Percentiles rank a stretch among this genome's conserved stretches.
Conservation (phyloP, 2,888 invertebrate genomes). For the Melanotus villosus region DNA sequence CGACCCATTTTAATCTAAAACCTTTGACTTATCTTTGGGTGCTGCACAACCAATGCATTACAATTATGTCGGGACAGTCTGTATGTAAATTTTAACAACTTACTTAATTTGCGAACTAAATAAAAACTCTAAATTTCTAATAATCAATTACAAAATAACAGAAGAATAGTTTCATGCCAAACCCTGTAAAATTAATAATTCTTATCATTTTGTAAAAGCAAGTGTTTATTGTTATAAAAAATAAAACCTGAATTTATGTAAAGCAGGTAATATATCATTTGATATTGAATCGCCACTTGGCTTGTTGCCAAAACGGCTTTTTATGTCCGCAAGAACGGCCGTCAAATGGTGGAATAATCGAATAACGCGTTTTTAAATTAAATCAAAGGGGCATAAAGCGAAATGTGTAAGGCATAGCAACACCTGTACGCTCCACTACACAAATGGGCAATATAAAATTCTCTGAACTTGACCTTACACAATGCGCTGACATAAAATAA, state of each 20-base stretch:
- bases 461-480: constrained; percentile 19
- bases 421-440: background rate
- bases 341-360: constrained; percentile 23
- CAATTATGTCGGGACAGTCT: no score
- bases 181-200: no score
- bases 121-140: no score
- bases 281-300: constrained; percentile 19
- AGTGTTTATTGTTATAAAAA: background rate
- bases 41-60: no score
- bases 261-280: constrained; percentile 15
- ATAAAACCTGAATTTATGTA: background rate
- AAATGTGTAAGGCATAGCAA: constrained; percentile 6
- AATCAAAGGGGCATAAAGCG: constrained; percentile 18
- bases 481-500: background rate
- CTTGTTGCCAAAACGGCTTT: constrained; percentile 13
- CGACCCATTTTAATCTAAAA: no score
- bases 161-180: no score
- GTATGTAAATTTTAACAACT: no score
- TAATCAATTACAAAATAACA: no score
- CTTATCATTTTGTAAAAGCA: no score
- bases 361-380: constrained; percentile 26
- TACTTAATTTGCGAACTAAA: no score
- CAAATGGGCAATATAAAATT: constrained; percentile 1
- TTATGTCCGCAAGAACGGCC: constrained; percentile 15
- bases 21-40: no score